Evolutionary conservation across 2,888 invertebrate genomes (phyloP).

Genomic region (Microplitis manilae): DNA sequence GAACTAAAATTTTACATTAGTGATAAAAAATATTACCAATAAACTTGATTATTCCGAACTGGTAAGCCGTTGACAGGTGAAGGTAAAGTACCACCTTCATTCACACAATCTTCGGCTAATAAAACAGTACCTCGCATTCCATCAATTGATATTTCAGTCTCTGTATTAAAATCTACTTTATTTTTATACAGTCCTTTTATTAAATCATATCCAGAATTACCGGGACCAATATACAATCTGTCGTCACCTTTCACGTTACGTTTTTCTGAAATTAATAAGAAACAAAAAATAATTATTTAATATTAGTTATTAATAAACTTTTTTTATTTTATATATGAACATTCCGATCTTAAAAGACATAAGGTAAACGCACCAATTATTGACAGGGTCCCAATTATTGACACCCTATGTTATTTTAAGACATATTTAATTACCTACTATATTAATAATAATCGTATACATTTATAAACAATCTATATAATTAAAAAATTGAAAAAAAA

Average conservation of each 20-base stretch:
- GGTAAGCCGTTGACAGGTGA: conserved; percentile 82
- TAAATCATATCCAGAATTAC: conserved; percentile 81
- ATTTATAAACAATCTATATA: too few species aligned
- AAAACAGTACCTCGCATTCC: conserved; percentile 89
- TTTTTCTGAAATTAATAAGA: conserved; percentile 72
- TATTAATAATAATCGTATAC: too few species aligned
- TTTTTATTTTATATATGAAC: too few species aligned
- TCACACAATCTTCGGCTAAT: conserved; percentile 80
- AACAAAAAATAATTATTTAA: not conserved
- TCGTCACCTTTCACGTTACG: conserved; percentile 93
- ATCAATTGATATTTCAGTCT: conserved; percentile 79
- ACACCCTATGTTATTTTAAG: too few species aligned
- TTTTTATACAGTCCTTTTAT: conserved; percentile 81
- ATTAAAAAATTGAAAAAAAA: too few species aligned
- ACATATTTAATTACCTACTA: too few species aligned
- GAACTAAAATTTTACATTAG: not conserved
- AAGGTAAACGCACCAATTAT: too few species aligned
- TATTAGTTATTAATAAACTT: too few species aligned
- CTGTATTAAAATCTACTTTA: conserved; percentile 71
- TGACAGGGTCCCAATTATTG: too few species aligned
- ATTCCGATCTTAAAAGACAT: too few species aligned
- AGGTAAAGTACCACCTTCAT: conserved; percentile 77
- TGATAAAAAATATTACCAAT: conserved; percentile 67
- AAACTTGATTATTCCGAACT: conserved; percentile 73
- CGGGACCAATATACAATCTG: conserved; percentile 86